A percentile compares a stretch with the other conserved stretches of the same genome.
These are phyloP conservation scores for Steinernema hermaphroditum DNA, from an alignment of 2,888 invertebrate species.

Conservation along the genomic window DNA sequence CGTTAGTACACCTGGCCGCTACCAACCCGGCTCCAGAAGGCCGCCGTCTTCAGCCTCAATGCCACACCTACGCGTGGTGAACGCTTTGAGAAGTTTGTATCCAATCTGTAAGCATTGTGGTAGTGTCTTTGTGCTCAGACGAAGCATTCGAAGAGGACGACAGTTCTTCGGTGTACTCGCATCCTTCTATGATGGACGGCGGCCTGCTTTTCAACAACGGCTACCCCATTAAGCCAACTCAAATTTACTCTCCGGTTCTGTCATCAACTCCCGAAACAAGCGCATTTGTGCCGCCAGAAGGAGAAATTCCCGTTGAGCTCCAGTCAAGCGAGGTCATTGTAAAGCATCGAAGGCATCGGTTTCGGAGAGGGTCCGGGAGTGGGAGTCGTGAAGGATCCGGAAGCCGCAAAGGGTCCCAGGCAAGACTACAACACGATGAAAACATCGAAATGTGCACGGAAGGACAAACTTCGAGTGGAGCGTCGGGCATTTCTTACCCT, in stretches of 20 bases:
- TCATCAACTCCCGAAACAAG: constrained; percentile 39
- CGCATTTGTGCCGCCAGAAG: neutral
- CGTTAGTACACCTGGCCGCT: neutral
- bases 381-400: neutral
- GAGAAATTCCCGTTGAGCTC: neutral
- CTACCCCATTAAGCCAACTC: constrained; percentile 10
- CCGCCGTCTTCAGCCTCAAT: constrained; percentile 15
- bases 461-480: neutral
- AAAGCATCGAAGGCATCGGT: constrained; percentile 13
- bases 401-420: constrained; percentile 1
- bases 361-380: neutral
- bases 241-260: constrained; percentile 35
- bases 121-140: constrained; percentile 1
- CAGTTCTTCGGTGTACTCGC: constrained; percentile 60
- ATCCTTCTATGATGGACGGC: constrained; percentile 61
- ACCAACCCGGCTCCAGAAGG: neutral
- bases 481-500: neutral
- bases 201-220: constrained; percentile 31
- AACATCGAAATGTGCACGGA: neutral
- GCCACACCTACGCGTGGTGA: neutral
- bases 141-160: constrained; percentile 49
- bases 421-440: neutral
- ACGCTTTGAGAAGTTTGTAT: neutral
- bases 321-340: constrained; percentile 15
- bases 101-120: too few relatives aligned